A percentile compares a stretch with the other conserved stretches of the same genome.
phyloP scores from a whole-genome alignment of 1,140 invertebrate genomes.

The Helicoverpa zea region DNA sequence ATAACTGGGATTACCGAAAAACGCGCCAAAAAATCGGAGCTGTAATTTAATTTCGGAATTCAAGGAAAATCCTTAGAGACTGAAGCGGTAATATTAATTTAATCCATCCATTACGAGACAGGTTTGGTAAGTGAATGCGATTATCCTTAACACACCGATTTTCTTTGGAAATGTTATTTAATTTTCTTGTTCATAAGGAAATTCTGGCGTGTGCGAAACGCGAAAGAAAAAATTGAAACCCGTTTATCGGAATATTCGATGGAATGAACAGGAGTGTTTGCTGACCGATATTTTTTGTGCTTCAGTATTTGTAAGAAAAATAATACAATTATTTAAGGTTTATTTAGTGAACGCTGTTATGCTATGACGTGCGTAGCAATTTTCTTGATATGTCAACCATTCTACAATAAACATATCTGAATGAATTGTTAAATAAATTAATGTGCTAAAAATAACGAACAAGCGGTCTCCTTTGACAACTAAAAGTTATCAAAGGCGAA shows the following conservation, averaged over 20 bases:
- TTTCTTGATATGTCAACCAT: no score
- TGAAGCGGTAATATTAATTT: slow-evolving; percentile 7
- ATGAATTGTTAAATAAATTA: no score
- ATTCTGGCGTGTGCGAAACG: not conserved
- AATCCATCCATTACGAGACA: slow-evolving; percentile 16
- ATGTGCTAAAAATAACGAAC: no score
- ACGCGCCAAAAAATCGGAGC: not conserved
- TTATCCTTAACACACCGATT: slow-evolving; percentile 12
- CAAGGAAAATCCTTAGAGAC: slow-evolving; percentile 7
- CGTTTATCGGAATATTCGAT: slow-evolving; percentile 7
- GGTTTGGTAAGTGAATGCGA: not conserved
- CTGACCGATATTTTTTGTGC: not conserved
- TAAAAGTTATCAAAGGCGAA: no score
- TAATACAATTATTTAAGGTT: not conserved
- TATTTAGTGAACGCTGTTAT: no score
- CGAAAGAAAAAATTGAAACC: slow-evolving; percentile 22
- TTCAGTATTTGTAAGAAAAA: slow-evolving; percentile 22
- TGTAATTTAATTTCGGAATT: not conserved
- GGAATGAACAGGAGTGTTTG: slow-evolving; percentile 17
- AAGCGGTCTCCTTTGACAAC: no score
- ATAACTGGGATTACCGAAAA: slow-evolving; percentile 1
- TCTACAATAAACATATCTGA: no score
- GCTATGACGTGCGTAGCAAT: no score
- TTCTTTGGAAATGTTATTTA: slow-evolving; percentile 26
- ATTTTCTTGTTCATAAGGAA: slow-evolving; percentile 18